A percentile compares a stretch with the other conserved stretches of the same genome.
phyloP scores from a whole-genome alignment of 2,113 vertebrate genomes.

The Rhegmatorhina hoffmannsi region DNA sequence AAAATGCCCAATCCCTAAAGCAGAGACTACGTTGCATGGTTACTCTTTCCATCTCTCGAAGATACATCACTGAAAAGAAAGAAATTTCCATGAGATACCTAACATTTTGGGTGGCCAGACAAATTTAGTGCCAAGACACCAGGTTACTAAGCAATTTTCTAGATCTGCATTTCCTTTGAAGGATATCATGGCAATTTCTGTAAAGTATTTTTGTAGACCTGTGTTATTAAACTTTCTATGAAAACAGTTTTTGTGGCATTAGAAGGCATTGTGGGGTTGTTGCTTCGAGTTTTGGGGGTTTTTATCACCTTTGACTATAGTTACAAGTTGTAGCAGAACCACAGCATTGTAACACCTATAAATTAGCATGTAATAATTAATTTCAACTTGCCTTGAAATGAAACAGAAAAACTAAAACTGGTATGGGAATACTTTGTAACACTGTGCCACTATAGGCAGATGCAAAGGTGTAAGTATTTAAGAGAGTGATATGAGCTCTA shows the following conservation, averaged over 20 bases:
- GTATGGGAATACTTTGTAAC: not conserved
- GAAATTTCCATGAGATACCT: not conserved
- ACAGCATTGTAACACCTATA: not conserved
- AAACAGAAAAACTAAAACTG: not conserved
- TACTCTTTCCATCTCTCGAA: not conserved
- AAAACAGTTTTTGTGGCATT: not conserved
- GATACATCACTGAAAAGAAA: not conserved
- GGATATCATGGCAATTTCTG: not conserved
- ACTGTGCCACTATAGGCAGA: not conserved
- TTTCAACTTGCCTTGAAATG: not conserved
- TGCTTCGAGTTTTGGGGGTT: fast-evolving
- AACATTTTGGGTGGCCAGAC: not conserved
- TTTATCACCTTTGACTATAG: not conserved
- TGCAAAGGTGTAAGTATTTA: not conserved
- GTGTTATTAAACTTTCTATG: not conserved
- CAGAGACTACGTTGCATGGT: not conserved
- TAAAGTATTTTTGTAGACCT: not conserved
- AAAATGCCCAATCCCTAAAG: not conserved
- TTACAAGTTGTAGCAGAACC: not conserved
- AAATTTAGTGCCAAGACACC: not conserved
- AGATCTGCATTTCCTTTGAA: not conserved
- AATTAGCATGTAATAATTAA: not conserved
- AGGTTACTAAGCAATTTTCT: not conserved
- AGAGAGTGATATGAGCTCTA: not conserved
- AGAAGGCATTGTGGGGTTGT: not conserved